Evolutionary conservation across 2,888 invertebrate species (phyloP).

Genomic region (Ligdia adustata): DNA sequence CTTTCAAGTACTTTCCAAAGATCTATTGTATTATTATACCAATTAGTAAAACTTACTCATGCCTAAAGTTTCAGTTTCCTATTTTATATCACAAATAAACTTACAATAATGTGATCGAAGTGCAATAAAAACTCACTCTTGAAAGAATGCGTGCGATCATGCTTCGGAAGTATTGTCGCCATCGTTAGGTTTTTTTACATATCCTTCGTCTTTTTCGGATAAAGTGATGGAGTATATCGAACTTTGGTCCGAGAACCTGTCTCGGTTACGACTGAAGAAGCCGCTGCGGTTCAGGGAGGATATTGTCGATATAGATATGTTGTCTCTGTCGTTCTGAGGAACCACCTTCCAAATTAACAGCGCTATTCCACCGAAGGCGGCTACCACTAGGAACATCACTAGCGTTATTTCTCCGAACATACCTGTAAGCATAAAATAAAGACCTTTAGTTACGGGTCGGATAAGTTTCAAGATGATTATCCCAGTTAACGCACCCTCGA

Average conservation of each 20-base stretch:
- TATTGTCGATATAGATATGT: slow-evolving; percentile 71
- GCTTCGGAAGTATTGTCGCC: slow-evolving; percentile 81
- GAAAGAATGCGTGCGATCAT: slow-evolving; percentile 45
- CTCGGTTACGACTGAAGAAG: slow-evolving; percentile 69
- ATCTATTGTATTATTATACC: neutral
- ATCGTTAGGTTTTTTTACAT: slow-evolving; percentile 61
- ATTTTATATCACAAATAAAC: slow-evolving; percentile 31
- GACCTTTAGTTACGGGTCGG: too few relatives aligned
- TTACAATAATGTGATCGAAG: slow-evolving; percentile 34
- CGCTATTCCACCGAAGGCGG: slow-evolving; percentile 82
- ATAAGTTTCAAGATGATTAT: too few relatives aligned
- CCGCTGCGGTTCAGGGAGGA: slow-evolving; percentile 72
- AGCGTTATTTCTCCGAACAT: slow-evolving; percentile 76
- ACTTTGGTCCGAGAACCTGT: slow-evolving; percentile 73
- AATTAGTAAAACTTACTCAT: slow-evolving; percentile 5
- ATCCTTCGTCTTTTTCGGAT: slow-evolving; percentile 73
- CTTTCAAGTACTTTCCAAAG: neutral
- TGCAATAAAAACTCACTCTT: slow-evolving; percentile 41
- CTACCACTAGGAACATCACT: slow-evolving; percentile 84
- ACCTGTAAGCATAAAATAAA: slow-evolving; percentile 59
- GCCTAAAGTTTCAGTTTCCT: slow-evolving; percentile 10
- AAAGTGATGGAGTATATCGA: slow-evolving; percentile 78
- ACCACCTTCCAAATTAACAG: slow-evolving; percentile 83
- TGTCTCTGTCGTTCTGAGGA: slow-evolving; percentile 79
- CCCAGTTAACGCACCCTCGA: too few relatives aligned